phyloP scores from a whole-genome alignment of 2,797 vertebrate species.

The Sandelia bainsii region DNA sequence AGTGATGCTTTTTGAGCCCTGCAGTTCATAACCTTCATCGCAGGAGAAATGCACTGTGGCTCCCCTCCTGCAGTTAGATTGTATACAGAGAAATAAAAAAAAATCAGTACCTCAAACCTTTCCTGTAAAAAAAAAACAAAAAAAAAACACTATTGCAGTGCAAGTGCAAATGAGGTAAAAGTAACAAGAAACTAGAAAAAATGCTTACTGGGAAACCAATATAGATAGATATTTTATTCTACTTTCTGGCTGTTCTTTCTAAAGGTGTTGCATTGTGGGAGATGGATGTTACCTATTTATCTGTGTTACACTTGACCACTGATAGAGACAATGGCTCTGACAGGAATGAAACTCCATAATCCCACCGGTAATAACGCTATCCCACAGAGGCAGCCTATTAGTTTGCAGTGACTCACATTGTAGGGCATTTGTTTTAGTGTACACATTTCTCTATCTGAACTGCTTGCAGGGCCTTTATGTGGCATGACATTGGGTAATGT shows the following conservation, averaged over 20 bases:
- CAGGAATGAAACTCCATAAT: constrained; percentile 45
- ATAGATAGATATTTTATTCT: constrained; percentile 31
- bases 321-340: constrained; percentile 55
- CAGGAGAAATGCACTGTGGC: constrained; percentile 98
- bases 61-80: constrained; percentile 87
- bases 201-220: background rate
- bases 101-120: constrained; percentile 19
- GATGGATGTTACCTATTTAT: constrained; percentile 74
- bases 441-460: constrained; percentile 40
- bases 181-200: constrained; percentile 18
- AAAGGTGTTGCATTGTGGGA: constrained; percentile 52
- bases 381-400: constrained; percentile 56
- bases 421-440: constrained; percentile 33
- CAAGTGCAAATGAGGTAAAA: constrained; percentile 15
- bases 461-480: constrained; percentile 34
- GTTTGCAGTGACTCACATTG: constrained; percentile 41
- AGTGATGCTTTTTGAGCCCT: constrained; percentile 98
- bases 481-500: constrained; percentile 29
- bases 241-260: constrained; percentile 46
- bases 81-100: constrained; percentile 2
- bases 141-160: background rate
- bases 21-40: constrained; percentile 96
- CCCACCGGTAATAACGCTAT: constrained; percentile 44
- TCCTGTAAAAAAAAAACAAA: background rate
- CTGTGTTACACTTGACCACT: constrained; percentile 72